phyloP scores from a whole-genome alignment of 2,888 invertebrate genomes.

The Hydraecia micacea region DNA sequence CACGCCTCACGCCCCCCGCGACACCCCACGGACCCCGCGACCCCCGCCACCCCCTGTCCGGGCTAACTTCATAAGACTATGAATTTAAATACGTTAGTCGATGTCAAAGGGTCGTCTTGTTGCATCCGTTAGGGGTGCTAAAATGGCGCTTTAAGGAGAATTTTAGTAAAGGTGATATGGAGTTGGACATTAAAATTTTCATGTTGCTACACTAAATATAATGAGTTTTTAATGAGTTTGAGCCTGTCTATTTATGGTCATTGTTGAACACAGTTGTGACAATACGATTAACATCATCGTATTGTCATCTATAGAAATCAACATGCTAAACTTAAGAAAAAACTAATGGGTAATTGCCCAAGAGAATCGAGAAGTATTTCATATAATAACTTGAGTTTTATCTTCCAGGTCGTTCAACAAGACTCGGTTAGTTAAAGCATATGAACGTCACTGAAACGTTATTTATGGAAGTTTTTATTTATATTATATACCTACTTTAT shows the following conservation, averaged over 20 bases:
- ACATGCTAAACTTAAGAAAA: background rate
- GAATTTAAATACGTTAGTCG: conserved; percentile 90
- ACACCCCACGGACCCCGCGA: conserved; percentile 54
- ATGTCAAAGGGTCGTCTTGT: conserved; percentile 87
- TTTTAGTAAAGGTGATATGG: conserved; percentile 7
- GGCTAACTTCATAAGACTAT: conserved; percentile 90
- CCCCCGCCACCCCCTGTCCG: conserved; percentile 68
- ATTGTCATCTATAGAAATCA: too few species aligned
- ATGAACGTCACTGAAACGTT: too few species aligned
- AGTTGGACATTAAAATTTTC: background rate
- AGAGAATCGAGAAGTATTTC: background rate
- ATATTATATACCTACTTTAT: too few species aligned
- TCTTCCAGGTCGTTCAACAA: background rate
- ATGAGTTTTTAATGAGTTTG: too few species aligned
- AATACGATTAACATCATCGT: too few species aligned
- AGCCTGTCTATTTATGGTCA: background rate
- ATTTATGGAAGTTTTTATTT: too few species aligned
- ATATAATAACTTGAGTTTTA: background rate
- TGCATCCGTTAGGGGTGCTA: conserved; percentile 78
- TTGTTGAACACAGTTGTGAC: background rate
- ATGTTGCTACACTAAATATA: background rate
- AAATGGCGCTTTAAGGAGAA: conserved; percentile 69
- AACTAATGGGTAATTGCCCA: too few species aligned
- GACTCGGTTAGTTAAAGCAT: background rate
- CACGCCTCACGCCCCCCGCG: conserved; percentile 81